phyloP scores from a whole-genome alignment of 2,113 vertebrate species.

The Crotalus viridis region DNA sequence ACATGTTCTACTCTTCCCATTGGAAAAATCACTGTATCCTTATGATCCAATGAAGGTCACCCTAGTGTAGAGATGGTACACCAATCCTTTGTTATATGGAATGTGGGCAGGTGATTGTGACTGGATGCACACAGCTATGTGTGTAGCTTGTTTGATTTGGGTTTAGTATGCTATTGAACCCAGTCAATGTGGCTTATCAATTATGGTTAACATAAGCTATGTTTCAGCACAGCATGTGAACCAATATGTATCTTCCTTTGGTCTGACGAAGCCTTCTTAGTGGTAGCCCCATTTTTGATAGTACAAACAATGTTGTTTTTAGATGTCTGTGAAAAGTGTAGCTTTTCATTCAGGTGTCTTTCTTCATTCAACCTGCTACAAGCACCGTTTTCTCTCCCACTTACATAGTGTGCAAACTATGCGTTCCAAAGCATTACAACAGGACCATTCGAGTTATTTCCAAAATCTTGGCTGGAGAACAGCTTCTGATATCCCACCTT shows the following conservation, averaged over 20 bases:
- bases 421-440: not conserved
- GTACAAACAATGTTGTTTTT: too few species aligned
- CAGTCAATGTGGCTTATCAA: not conserved
- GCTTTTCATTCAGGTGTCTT: too few species aligned
- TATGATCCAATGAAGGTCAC: not conserved
- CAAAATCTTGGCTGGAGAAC: not conserved
- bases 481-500: not conserved
- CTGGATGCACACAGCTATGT: not conserved
- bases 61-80: not conserved
- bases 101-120: not conserved
- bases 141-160: not conserved
- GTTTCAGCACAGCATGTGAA: too few species aligned
- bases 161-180: not conserved
- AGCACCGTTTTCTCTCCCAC: not conserved
- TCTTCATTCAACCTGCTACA: not conserved
- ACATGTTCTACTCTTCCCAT: not conserved
- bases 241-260: too few species aligned
- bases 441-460: not conserved
- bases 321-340: too few species aligned
- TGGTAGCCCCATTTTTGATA: too few species aligned
- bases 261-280: too few species aligned
- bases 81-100: not conserved
- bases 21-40: not conserved
- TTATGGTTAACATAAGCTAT: too few species aligned
- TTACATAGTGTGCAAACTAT: not conserved